Evolutionary conservation across 2,888 invertebrate species (phyloP), one percentile per base, ranked within the genome.

Genomic region (Gnatocerus cornutus): DNA sequence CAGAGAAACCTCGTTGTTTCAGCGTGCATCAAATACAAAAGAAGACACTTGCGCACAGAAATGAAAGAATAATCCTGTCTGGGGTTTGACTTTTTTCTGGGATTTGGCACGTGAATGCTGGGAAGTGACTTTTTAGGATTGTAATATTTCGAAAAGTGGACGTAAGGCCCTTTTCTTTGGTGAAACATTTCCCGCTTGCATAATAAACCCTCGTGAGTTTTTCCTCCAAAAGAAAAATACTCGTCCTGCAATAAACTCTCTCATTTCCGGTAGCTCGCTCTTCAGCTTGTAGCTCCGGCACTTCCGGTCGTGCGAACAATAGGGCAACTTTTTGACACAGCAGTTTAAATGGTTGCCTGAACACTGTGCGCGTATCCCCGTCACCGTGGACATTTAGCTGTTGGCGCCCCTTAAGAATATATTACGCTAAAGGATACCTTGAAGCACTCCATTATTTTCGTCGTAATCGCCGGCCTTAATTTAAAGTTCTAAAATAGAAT

Each of bases 401-500:
- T 43, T 3, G 41, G 55, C 37, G 10, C 14, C 56, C 55, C 56
- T 56, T 43, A 43, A 43, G 41, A 56, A 56, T 41, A 41, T 61
- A 59, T 37, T 48, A 37, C 61, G 61, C 8, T 50, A 37, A 45
- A 46, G 16, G 61, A 45, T 39, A 61, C 61, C 61, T 63, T 30
- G 63, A 37, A 52, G 65, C 65, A 56, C 50, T 65, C 65, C 65
- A 65, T 65, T 65, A 65, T 65, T 55, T 56, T 56, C 27, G 56
- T 48, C 65, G 65, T 65, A 65, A 65, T 65, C 65, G 48, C 48
- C 43, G 61, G 33, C 56, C 48, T 63, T 68, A 63, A 68, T 68
- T 63, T 63, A 50, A 68, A 68, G 10, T 68, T 63, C 50, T 50
- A 50, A 56, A 63, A 63, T 68, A 56, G 48, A 56, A 63, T 63